phyloP scores from a whole-genome alignment of 2,888 invertebrate species.

The Orthosia gracilis region DNA sequence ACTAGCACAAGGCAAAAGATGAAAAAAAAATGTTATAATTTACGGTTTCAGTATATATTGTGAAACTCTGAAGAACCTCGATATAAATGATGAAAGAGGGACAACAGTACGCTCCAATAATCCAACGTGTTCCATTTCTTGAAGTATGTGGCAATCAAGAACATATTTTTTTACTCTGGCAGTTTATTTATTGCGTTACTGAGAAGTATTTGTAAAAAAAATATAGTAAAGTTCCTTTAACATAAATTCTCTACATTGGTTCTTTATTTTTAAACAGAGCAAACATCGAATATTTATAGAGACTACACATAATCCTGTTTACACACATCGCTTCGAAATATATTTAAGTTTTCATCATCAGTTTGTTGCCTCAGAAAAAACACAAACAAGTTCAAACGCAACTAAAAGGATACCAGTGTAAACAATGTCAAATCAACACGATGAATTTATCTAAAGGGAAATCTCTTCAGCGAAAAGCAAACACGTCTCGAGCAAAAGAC shows the following conservation, averaged over 20 bases:
- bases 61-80: background rate
- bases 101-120: background rate
- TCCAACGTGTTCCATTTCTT: background rate
- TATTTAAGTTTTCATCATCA: constrained; percentile 49
- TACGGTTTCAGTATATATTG: background rate
- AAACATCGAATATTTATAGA: constrained; percentile 19
- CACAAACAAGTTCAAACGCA: constrained; percentile 77
- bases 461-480: constrained; percentile 85
- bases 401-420: constrained; percentile 84
- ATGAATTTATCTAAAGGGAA: constrained; percentile 87
- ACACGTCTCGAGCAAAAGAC: constrained; percentile 85
- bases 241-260: background rate
- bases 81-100: background rate
- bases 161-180: no score
- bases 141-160: background rate
- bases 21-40: background rate
- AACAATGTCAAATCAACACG: constrained; percentile 88
- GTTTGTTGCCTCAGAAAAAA: constrained; percentile 66
- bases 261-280: constrained; percentile 4
- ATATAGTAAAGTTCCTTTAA: background rate
- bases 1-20: background rate
- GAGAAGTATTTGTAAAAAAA: background rate
- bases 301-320: background rate
- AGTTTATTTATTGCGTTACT: no score
- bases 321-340: constrained; percentile 12